Evolutionary conservation across 2,113 vertebrate genomes (phyloP).

Genomic region (Anoplopoma fimbria): DNA sequence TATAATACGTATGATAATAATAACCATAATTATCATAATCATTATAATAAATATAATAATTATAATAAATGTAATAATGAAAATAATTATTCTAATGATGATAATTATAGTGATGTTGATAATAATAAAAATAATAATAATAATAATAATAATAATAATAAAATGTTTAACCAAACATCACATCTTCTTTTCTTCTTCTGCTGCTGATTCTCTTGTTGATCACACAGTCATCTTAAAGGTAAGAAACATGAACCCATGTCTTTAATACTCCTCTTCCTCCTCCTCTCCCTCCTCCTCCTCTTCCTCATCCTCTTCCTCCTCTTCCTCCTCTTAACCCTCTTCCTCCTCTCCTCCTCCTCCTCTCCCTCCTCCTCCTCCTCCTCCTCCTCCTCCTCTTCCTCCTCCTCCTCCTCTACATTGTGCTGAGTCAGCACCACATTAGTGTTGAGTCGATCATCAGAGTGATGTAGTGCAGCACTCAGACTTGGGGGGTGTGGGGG

Average conservation of each 20-base stretch:
- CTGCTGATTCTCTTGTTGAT: slow-evolving; percentile 6
- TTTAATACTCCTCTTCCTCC: neutral
- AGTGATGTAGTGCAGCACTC: neutral
- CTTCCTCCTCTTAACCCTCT: neutral
- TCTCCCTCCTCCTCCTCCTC: too few relatives aligned
- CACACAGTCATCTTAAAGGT: slow-evolving; percentile 33
- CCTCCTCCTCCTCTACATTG: neutral
- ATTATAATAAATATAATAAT: neutral
- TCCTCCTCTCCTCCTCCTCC: neutral
- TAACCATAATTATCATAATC: neutral
- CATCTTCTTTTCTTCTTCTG: slow-evolving; percentile 22
- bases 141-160: neutral
- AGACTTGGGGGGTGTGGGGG: neutral
- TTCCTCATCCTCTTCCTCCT: too few relatives aligned
- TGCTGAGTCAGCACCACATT: neutral
- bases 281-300: neutral
- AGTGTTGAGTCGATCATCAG: too few relatives aligned
- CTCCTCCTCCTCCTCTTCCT: too few relatives aligned
- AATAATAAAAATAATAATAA: neutral
- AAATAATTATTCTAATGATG: too few relatives aligned
- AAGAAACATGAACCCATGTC: slow-evolving; percentile 20
- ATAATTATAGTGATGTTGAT: too few relatives aligned
- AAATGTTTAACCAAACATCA: slow-evolving; percentile 11
- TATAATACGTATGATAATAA: neutral
- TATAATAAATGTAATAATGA: neutral